Conservation (phyloP, 1,140 invertebrate genomes). For the Stenopsyche tienmushanensis region DNA sequence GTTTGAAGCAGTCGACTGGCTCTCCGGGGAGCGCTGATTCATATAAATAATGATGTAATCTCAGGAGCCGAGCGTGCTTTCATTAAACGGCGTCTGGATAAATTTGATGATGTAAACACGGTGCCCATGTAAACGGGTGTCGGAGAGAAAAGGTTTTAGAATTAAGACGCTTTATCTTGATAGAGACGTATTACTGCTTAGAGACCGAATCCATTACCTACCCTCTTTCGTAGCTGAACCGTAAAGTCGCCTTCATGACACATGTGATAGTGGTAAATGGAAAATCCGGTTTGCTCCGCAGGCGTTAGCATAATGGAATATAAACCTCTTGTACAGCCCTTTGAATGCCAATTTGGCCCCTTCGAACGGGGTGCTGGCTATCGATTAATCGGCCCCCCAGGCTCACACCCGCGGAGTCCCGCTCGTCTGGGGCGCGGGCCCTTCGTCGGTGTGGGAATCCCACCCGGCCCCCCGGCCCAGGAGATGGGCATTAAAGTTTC, state of each 20-base stretch:
- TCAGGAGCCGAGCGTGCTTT: neutral
- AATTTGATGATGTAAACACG: conserved; percentile 2
- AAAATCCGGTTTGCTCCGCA: conserved; percentile 23
- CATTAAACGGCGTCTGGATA: too few relatives aligned
- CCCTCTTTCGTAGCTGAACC: neutral
- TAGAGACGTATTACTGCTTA: neutral
- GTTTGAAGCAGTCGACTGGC: too few relatives aligned
- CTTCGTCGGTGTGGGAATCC: neutral
- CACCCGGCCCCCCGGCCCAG: neutral
- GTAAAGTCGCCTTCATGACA: conserved; percentile 26
- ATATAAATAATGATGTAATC: conserved; percentile 26
- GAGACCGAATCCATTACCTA: neutral
- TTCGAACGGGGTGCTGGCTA: conserved; percentile 24
- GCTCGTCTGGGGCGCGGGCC: neutral
- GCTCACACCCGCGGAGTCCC: neutral
- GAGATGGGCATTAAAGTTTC: conserved; percentile 25
- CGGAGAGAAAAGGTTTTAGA: conserved; percentile 1
- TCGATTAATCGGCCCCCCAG: conserved; percentile 35
- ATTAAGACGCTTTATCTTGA: conserved; percentile 3
- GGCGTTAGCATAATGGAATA: conserved; percentile 37
- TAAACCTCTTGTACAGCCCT: conserved; percentile 35
- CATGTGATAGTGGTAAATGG: conserved; percentile 27
- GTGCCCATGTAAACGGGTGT: neutral
- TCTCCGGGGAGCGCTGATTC: too few relatives aligned
- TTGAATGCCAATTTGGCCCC: conserved; percentile 39